Percentiles rank a stretch among this genome's conserved stretches.
These are phyloP conservation scores for Cylas formicarius DNA, from an alignment of 1,140 invertebrate genomes.

Conservation along the genomic window DNA sequence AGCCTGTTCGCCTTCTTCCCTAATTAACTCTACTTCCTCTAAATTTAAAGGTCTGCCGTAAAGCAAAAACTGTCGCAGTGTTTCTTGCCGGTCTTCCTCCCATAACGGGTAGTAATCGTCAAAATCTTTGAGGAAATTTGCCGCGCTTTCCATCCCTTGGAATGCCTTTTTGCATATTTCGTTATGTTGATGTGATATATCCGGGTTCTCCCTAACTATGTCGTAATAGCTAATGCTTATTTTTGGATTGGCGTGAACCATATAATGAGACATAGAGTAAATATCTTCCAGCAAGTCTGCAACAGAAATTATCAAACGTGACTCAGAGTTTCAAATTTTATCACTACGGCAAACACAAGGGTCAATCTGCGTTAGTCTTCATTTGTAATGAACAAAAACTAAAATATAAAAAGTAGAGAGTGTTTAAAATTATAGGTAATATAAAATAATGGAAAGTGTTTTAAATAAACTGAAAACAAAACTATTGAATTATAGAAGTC, in stretches of 20 bases:
- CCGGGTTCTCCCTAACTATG: constrained; percentile 50
- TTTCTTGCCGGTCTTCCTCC: constrained; percentile 78
- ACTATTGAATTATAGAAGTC: too few relatives aligned
- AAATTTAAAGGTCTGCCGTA: constrained; percentile 75
- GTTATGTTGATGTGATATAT: constrained; percentile 47
- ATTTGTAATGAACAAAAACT: too few relatives aligned
- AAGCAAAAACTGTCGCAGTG: constrained; percentile 67
- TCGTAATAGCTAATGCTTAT: constrained; percentile 20
- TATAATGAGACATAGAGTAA: constrained; percentile 27
- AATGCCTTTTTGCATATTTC: constrained; percentile 23
- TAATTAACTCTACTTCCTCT: constrained; percentile 77
- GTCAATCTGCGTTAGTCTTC: too few relatives aligned
- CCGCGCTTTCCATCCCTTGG: constrained; percentile 45
- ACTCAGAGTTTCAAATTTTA: too few relatives aligned
- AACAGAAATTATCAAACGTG: too few relatives aligned
- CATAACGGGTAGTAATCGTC: constrained; percentile 80
- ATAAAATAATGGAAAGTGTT: too few relatives aligned
- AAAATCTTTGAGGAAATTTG: constrained; percentile 62
- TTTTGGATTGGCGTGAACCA: constrained; percentile 27
- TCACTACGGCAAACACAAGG: too few relatives aligned
- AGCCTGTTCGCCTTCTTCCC: constrained; percentile 50
- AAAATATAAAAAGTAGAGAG: too few relatives aligned
- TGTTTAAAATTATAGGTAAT: too few relatives aligned
- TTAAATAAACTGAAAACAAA: too few relatives aligned
- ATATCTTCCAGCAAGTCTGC: constrained; percentile 32